Conservation (phyloP, 2,888 invertebrate genomes). For the Orchesellides sinensis region DNA sequence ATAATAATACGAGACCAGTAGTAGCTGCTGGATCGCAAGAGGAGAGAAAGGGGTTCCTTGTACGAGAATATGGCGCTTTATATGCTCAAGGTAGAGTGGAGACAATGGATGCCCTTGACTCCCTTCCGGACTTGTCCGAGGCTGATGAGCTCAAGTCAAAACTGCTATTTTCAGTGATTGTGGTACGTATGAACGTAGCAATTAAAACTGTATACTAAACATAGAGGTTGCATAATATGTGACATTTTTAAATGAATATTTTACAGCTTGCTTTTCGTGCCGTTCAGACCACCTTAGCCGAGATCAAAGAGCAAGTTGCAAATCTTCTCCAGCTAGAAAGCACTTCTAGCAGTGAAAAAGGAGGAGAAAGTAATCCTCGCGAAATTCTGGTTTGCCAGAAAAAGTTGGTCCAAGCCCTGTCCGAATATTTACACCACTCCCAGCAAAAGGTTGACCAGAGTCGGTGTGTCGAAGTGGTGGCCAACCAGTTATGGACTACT, state of each 20-base stretch:
- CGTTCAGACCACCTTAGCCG: slow-evolving; percentile 80
- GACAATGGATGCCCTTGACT: slow-evolving; percentile 90
- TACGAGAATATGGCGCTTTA: slow-evolving; percentile 87
- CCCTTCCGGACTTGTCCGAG: slow-evolving; percentile 87
- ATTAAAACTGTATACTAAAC: too few relatives aligned
- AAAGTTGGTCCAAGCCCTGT: slow-evolving; percentile 77
- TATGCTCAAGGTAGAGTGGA: slow-evolving; percentile 91
- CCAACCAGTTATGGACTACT: slow-evolving; percentile 88
- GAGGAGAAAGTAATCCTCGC: slow-evolving; percentile 4
- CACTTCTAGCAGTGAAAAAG: slow-evolving; percentile 18
- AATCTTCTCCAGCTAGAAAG: slow-evolving; percentile 80
- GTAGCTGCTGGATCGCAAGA: slow-evolving; percentile 23
- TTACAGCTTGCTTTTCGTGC: slow-evolving; percentile 85
- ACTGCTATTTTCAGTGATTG: slow-evolving; percentile 96
- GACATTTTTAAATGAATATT: slow-evolving; percentile 21
- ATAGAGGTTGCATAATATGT: background rate
- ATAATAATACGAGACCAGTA: background rate
- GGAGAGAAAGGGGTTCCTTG: slow-evolving; percentile 79
- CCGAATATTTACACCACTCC: slow-evolving; percentile 83
- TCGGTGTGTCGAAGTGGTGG: slow-evolving; percentile 76
- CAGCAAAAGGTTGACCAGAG: slow-evolving; percentile 82
- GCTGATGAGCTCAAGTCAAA: slow-evolving; percentile 95
- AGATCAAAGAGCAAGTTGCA: slow-evolving; percentile 85
- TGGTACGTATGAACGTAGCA: slow-evolving; percentile 84
- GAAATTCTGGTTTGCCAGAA: slow-evolving; percentile 72